phyloP scores from a whole-genome alignment of 2,113 vertebrate species.

The Prunella fulvescens region DNA sequence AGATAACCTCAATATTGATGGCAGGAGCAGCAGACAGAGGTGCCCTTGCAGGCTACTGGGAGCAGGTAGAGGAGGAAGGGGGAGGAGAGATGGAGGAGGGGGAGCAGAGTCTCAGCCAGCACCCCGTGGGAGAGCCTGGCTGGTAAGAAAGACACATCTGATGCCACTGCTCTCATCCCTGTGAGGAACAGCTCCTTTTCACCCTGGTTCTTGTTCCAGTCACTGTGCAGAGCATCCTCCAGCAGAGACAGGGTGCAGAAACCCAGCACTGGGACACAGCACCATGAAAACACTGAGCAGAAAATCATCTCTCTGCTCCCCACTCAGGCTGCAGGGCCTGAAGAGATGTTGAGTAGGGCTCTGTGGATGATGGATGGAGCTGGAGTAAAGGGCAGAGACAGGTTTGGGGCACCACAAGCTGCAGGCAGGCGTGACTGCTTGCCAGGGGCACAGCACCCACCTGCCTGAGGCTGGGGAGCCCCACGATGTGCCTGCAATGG shows the following conservation, averaged over 20 bases:
- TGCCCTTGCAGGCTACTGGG: slow-evolving; percentile 54
- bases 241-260: background rate
- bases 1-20: slow-evolving; percentile 73
- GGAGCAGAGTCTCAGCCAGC: background rate
- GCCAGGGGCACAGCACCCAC: background rate
- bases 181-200: background rate
- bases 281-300: fast-evolving
- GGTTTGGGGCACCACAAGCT: background rate
- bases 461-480: background rate
- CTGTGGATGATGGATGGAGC: background rate
- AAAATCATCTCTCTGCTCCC: background rate
- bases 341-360: background rate
- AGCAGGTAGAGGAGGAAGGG: slow-evolving; percentile 32
- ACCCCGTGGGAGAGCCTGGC: background rate
- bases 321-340: background rate
- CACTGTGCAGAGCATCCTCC: background rate
- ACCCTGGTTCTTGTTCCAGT: background rate
- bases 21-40: slow-evolving; percentile 63
- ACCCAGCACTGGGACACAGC: background rate
- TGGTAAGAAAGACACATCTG: background rate
- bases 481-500: fast-evolving
- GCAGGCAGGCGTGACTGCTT: background rate
- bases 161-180: background rate
- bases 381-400: background rate
- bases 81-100: background rate